Percentiles rank a stretch among this genome's conserved stretches.
Evolutionary conservation across 2,113 vertebrate species (phyloP).

Genomic region (Zosterops hypoxanthus): DNA sequence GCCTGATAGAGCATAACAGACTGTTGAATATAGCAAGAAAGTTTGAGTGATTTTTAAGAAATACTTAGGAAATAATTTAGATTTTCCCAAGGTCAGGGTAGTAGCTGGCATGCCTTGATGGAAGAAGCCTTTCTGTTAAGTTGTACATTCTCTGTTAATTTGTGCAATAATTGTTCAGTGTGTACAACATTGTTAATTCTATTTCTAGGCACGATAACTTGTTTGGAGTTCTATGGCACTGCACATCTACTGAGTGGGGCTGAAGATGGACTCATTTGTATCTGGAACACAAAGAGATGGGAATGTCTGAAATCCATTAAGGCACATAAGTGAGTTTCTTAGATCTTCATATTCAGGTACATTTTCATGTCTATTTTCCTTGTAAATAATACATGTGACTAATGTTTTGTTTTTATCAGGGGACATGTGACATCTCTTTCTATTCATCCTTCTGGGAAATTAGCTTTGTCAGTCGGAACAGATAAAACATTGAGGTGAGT

Average conservation of each 20-base stretch:
- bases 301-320: constrained; percentile 92
- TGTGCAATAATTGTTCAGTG: neutral
- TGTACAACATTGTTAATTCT: neutral
- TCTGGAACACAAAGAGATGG: constrained; percentile 95
- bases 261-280: constrained; percentile 92
- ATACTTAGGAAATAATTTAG: neutral
- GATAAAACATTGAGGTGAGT: constrained; percentile 92
- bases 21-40: neutral
- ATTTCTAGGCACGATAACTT: constrained; percentile 86
- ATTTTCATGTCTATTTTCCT: neutral
- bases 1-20: neutral
- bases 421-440: constrained; percentile 90
- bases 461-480: constrained; percentile 93
- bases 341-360: fast-evolving
- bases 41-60: neutral
- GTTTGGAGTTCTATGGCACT: constrained; percentile 89
- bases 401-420: constrained; percentile 71
- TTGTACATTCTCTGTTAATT: neutral
- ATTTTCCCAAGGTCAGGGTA: neutral
- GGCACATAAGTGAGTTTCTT: constrained; percentile 89
- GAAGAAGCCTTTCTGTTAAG: neutral
- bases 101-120: neutral
- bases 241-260: constrained; percentile 91
- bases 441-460: constrained; percentile 94
- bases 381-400: neutral